Conservation (phyloP, 2,888 invertebrate species). For the Spatulosminthurus flaviceps region DNA sequence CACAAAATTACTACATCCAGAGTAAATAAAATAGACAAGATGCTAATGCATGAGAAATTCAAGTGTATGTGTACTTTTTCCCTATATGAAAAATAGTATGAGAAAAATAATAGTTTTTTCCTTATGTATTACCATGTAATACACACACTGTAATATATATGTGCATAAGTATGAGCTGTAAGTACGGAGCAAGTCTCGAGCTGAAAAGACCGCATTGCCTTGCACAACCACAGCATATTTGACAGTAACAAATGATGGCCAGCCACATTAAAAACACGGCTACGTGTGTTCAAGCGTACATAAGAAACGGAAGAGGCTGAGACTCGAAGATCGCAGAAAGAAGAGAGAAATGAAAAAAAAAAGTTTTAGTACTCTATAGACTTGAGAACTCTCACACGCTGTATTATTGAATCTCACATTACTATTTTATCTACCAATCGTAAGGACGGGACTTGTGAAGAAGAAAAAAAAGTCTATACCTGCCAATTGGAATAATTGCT, state of each 20-base stretch:
- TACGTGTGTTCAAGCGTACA: background rate
- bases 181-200: too few species aligned
- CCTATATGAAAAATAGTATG: too few species aligned
- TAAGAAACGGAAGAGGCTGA: background rate
- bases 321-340: background rate
- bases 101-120: too few species aligned
- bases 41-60: too few species aligned
- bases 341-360: background rate
- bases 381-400: background rate
- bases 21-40: background rate
- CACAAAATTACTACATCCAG: background rate
- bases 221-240: background rate
- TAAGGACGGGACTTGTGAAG: too few species aligned
- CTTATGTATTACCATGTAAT: too few species aligned
- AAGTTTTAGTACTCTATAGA: background rate
- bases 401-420: background rate
- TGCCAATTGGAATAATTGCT: background rate
- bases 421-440: background rate
- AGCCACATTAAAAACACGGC: background rate
- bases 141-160: too few species aligned
- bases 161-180: background rate
- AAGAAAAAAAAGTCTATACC: background rate
- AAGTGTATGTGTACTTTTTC: too few species aligned
- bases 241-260: constrained; percentile 2
- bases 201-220: too few species aligned